Evolutionary conservation across 1,140 invertebrate species (phyloP).

Genomic region (Carposina sasakii): DNA sequence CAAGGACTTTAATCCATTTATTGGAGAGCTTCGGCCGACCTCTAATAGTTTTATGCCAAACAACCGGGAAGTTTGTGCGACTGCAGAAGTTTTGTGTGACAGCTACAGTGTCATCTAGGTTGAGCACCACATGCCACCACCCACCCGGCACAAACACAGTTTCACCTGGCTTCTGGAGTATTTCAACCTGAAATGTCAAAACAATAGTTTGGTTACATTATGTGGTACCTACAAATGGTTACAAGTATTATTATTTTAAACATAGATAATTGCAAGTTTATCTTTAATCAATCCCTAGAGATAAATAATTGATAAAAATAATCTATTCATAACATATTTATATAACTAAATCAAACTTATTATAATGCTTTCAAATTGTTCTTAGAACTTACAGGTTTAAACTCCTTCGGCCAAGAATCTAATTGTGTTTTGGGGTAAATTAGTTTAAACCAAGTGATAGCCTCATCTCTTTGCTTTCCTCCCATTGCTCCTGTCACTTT

Average conservation of each 20-base stretch:
- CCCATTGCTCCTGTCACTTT: constrained; percentile 93
- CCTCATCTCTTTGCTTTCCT: constrained; percentile 97
- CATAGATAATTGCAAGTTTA: neutral
- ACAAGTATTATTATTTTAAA: neutral
- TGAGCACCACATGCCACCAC: constrained; percentile 99
- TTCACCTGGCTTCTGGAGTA: constrained; percentile 97
- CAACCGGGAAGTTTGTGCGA: constrained; percentile 95
- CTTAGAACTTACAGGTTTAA: constrained; percentile 86
- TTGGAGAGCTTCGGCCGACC: constrained; percentile 95
- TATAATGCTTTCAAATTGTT: too few relatives aligned
- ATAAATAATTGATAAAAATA: too few relatives aligned
- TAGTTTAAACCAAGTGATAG: constrained; percentile 97
- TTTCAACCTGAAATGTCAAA: constrained; percentile 82
- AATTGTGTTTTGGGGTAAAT: constrained; percentile 97
- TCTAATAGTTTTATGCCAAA: constrained; percentile 98
- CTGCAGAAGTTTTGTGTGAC: constrained; percentile 99
- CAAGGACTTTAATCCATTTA: constrained; percentile 84
- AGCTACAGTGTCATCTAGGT: constrained; percentile 95
- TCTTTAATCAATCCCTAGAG: neutral
- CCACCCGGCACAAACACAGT: constrained; percentile 98
- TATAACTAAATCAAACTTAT: neutral
- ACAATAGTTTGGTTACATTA: too few relatives aligned
- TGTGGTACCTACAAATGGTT: neutral
- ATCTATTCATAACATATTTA: neutral
- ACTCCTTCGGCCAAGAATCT: constrained; percentile 92